Evolutionary conservation across 2,888 invertebrate species (phyloP).

Genomic region (Pegoplata infirma): DNA sequence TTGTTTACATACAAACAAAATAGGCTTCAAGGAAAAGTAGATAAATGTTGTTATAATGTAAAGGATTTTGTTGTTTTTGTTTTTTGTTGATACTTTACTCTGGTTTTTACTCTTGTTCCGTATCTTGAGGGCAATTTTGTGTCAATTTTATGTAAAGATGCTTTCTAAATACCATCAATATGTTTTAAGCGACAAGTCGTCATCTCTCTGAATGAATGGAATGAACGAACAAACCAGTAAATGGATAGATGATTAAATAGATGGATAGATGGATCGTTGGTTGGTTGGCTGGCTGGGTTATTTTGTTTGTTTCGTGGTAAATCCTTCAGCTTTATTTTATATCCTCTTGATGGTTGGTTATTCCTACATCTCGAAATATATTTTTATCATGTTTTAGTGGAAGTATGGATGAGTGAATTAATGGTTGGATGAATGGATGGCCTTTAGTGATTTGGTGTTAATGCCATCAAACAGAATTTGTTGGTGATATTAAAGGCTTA

Average conservation of each 20-base stretch:
- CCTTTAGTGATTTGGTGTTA: conserved; percentile 55
- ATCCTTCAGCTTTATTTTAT: conserved; percentile 50
- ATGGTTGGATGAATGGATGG: conserved; percentile 9
- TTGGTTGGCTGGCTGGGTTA: too few relatives aligned
- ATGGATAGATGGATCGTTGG: conserved; percentile 25
- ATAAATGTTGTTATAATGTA: conserved; percentile 36
- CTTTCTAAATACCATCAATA: conserved; percentile 53
- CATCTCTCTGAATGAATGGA: conserved; percentile 16
- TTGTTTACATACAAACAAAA: conserved; percentile 42
- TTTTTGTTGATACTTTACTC: conserved; percentile 24
- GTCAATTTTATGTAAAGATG: conserved; percentile 47
- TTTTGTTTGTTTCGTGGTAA: conserved; percentile 30
- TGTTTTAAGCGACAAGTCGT: conserved; percentile 44
- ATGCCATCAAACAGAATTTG: conserved; percentile 45
- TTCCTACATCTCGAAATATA: conserved; percentile 17
- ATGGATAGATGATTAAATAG: too few relatives aligned
- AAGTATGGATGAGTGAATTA: neutral
- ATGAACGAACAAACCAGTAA: neutral
- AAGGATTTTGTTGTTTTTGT: too few relatives aligned
- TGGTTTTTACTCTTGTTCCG: neutral
- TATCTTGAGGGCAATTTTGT: conserved; percentile 43
- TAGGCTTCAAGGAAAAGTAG: conserved; percentile 33
- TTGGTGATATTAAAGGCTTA: conserved; percentile 30
- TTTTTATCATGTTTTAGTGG: neutral
- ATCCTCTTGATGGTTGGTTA: conserved; percentile 28